phyloP scores from a whole-genome alignment of 2,113 vertebrate genomes.

The Clarias gariepinus region DNA sequence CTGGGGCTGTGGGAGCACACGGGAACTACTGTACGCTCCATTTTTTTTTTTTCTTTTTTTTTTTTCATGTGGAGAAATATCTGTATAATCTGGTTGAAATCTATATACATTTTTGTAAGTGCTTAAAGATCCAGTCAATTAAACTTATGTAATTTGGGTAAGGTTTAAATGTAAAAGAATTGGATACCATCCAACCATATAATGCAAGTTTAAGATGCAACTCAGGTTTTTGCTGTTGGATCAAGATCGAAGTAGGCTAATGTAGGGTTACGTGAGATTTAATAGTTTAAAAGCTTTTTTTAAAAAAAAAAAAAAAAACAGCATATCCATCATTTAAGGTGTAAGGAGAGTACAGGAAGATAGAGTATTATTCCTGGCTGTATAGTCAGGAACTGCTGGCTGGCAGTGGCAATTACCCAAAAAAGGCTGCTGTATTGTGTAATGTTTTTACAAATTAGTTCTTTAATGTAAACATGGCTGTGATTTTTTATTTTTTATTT shows the following conservation, averaged over 20 bases:
- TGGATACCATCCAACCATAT: too few species aligned
- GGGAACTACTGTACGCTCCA: too few species aligned
- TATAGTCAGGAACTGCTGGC: background rate
- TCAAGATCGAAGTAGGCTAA: background rate
- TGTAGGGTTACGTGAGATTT: background rate
- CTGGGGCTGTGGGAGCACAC: too few species aligned
- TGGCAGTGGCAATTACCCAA: background rate
- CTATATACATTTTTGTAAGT: too few species aligned
- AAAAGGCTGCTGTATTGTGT: background rate
- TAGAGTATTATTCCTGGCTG: background rate
- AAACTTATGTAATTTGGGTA: too few species aligned
- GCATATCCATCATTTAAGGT: background rate
- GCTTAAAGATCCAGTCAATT: too few species aligned
- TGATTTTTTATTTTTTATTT: background rate
- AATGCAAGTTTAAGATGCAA: background rate
- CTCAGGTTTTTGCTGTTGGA: background rate
- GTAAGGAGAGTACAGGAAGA: background rate
- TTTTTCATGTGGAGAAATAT: too few species aligned
- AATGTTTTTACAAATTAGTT: background rate
- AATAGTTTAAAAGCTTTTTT: background rate
- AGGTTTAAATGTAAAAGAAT: too few species aligned
- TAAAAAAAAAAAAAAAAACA: background rate
- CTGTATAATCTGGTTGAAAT: too few species aligned
- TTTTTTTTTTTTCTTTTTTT: too few species aligned
- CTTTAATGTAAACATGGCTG: background rate